phyloP scores from a whole-genome alignment of 1,140 invertebrate species.

The Bombus pyrosoma region DNA sequence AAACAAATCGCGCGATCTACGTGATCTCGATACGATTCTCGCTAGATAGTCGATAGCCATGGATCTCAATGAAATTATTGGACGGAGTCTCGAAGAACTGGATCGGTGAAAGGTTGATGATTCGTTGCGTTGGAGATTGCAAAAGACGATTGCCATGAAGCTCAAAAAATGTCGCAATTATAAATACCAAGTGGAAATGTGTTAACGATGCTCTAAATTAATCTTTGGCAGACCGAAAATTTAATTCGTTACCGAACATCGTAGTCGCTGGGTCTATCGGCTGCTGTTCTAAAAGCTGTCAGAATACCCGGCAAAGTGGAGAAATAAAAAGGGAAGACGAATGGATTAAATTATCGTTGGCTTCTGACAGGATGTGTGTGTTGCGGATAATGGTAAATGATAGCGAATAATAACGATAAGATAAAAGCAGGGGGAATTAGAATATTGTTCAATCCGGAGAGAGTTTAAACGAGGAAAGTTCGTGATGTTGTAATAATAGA shows the following conservation, averaged over 20 bases:
- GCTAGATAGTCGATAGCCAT: neutral
- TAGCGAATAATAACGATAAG: neutral
- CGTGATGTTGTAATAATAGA: neutral
- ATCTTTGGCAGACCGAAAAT: too few species aligned
- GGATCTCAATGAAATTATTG: conserved; percentile 14
- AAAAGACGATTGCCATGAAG: neutral
- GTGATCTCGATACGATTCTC: neutral
- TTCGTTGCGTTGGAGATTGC: neutral
- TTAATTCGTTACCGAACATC: too few species aligned
- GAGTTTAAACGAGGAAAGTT: neutral
- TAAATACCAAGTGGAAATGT: too few species aligned
- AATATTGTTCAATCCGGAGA: neutral
- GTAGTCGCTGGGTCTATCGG: too few species aligned
- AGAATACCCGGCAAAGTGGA: too few species aligned
- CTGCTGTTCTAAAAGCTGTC: too few species aligned
- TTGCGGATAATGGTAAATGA: neutral
- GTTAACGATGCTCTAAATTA: too few species aligned
- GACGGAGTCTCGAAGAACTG: too few species aligned
- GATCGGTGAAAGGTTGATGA: neutral
- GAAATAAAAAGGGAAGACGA: too few species aligned
- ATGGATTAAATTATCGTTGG: neutral
- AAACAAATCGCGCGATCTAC: conserved; percentile 23
- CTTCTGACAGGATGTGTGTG: neutral
- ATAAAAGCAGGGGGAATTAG: neutral
- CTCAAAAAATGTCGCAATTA: neutral